Base-by-base conservation (phyloP, 2,797 vertebrate genomes). In the Austrolebias charrua region DNA sequence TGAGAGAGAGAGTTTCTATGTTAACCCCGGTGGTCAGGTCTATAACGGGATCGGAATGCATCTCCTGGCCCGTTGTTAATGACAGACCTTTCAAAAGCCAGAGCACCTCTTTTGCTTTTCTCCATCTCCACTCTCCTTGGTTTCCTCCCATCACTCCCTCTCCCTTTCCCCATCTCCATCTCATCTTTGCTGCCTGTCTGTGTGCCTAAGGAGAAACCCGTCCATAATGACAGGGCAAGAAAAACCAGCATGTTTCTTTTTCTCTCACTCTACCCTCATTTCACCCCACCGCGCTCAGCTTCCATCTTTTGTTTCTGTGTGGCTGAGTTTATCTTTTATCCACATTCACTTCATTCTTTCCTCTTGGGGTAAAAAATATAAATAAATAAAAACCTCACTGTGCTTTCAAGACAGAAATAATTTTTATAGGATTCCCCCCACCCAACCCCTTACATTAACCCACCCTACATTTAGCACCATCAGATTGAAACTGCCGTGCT, bases 21-120 rank as follows among this genome's bases (percentile, higher is more conserved):
- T 75, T 76, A 75, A 86, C 81, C 83, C 81, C 79, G 83, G 90
- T 80, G 92, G 91, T 92, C 85, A 80, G 73, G 79, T 88, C 88
- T 92, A 93, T 90, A 93, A 92, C 84, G 70, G 88, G 91, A 91
- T 81, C 24, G 90, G 91, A 93, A 93, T 93, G 90, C 74, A 63
- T 86, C 84, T 87, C 88, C 52, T 38, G 77, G 84, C 84, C 88
- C 83, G 91, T 90, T 88, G 89, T 92, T 93, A 94, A 94, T 94
- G 88, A 93, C 86, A 93, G 93, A 88, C 88, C 82, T 79, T 72
- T 79, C 60, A 89, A 92, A 92, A 92, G 87, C 90, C 91, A 91
- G 79, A 88, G 87, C 87, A 92, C 86, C 90, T 91, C 87, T 81
- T 62, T 76, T 16, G 29, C 75, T 80, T 84, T 74, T 71, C 82